phyloP scores from a whole-genome alignment of 2,888 invertebrate genomes.

The Parapristionchus giblindavisi region DNA sequence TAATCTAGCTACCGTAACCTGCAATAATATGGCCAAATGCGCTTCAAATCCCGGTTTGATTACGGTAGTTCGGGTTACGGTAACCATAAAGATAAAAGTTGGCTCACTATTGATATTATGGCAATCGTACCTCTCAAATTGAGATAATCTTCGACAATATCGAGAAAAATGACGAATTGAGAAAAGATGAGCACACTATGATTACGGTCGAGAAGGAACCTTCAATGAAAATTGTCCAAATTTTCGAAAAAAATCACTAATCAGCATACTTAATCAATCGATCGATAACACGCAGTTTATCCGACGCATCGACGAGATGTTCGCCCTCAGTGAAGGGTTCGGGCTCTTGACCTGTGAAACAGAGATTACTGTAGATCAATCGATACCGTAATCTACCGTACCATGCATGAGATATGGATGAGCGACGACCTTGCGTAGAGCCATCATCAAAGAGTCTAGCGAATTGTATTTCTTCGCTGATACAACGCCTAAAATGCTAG shows the following conservation, averaged over 20 bases:
- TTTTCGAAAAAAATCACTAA: too few relatives aligned
- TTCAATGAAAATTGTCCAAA: background rate
- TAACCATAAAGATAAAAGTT: too few relatives aligned
- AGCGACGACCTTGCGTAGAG: constrained; percentile 71
- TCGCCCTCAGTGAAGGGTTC: constrained; percentile 72
- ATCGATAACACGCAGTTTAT: constrained; percentile 71
- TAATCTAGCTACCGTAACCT: too few relatives aligned
- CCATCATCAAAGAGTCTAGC: constrained; percentile 70
- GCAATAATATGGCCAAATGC: too few relatives aligned
- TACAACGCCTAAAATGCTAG: background rate
- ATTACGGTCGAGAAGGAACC: constrained; percentile 61
- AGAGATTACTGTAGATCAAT: background rate
- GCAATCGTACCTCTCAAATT: constrained; percentile 50
- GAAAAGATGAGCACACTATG: constrained; percentile 72
- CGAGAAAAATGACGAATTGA: constrained; percentile 72
- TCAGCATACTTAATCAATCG: constrained; percentile 65
- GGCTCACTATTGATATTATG: too few relatives aligned
- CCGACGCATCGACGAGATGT: constrained; percentile 71
- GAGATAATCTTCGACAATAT: constrained; percentile 72
- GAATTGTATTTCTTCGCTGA: constrained; percentile 20
- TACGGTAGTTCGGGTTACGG: too few relatives aligned
- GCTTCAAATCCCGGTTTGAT: too few relatives aligned
- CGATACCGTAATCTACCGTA: constrained; percentile 41
- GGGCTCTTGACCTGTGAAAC: constrained; percentile 70
- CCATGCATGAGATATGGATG: constrained; percentile 73